These are phyloP conservation scores for Oasisia sp. DNA, from an alignment of 2,888 invertebrate genomes.

Conservation along the genomic window DNA sequence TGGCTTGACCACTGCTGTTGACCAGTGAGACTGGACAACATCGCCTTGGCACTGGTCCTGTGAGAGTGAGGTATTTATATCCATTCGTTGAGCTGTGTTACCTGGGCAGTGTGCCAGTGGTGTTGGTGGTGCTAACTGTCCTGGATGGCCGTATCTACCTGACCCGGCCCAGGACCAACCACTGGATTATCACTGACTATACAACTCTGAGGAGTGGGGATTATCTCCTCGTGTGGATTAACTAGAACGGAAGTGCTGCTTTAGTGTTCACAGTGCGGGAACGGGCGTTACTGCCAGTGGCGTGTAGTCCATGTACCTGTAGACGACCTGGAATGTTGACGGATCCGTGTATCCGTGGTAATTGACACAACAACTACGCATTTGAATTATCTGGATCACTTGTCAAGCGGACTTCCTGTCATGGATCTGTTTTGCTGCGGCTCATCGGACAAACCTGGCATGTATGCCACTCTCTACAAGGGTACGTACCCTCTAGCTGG, in stretches of 20 bases:
- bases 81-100: background rate
- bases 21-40: slow-evolving; percentile 1
- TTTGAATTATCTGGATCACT: background rate
- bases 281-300: background rate
- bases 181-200: background rate
- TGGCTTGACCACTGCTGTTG: background rate
- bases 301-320: background rate
- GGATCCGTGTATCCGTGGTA: background rate
- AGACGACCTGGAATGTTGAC: background rate
- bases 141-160: background rate
- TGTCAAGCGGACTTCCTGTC: background rate
- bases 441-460: background rate
- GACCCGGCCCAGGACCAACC: background rate
- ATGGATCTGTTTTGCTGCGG: background rate
- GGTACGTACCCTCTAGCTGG: background rate
- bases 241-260: background rate
- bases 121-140: background rate
- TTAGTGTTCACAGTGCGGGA: background rate
- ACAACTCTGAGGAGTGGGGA: background rate
- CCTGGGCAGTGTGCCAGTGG: background rate
- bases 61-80: background rate
- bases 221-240: background rate
- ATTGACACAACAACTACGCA: background rate
- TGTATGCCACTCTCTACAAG: background rate
- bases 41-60: background rate